Evolutionary conservation across 1,140 invertebrate species (phyloP), one percentile per base, ranked within the genome.

Genomic region (Marisa cornuarietis): DNA sequence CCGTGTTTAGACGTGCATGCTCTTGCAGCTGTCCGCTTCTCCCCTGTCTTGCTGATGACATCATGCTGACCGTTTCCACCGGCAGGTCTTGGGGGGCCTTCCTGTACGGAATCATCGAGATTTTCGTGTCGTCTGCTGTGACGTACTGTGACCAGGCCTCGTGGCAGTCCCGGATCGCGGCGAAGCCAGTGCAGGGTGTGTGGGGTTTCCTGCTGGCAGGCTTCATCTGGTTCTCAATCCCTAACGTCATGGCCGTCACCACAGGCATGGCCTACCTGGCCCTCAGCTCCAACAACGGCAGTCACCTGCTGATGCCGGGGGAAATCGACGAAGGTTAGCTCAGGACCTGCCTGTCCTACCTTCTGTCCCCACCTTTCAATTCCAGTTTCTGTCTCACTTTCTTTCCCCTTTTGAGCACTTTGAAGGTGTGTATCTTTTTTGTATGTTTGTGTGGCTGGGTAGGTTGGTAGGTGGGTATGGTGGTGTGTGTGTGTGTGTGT

Each of bases 101-200:
- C 58, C 68, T 91, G 54, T 91, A 90, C 81, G 91, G 91, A 13
- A 86, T 91, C 75, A 91, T 91, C 61, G 82, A 87, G 86, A 81
- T 90, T 69, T 90, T 87, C 79, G 90, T 85, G 83, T 90, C 86
- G 82, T 91, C 86, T 72, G 90, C 82, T 63, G 89, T 85, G 82
- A 90, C 90, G 4, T 91, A 91, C 82, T 89, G 89, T 72, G 90
- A 91, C 83, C 90, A 91, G 84, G 87, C 88, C 4, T 90, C 87
- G 58, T 90, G 88, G 89, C 89, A 91, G 79, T 88, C 84, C 58
- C 76, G 86, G 18, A 87, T 89, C 24, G 86, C 89, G 6, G 86
- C 88, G 62, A 89, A 90, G 80, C 90, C 88, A 10, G 83, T 82
- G 18, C 85, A 87, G 76, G 89, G 88, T 18, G 89, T 90, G 58